Evolutionary conservation across 2,113 vertebrate genomes (phyloP).

Genomic region (Turdus rufiventris): DNA sequence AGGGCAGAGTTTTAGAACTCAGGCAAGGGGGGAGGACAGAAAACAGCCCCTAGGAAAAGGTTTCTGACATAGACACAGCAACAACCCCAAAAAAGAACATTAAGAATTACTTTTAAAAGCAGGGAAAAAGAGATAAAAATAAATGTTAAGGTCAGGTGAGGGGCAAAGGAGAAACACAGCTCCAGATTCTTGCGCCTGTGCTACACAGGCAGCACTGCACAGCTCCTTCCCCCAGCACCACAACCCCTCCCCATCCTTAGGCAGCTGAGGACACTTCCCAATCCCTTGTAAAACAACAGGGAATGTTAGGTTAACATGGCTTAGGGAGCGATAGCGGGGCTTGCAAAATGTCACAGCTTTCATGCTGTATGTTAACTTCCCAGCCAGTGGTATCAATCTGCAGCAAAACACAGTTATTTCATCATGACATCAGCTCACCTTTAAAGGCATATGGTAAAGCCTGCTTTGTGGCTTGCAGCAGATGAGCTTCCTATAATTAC

Average conservation of each 20-base stretch:
- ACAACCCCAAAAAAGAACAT: neutral
- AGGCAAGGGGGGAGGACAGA: accelerated
- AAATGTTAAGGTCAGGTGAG: neutral
- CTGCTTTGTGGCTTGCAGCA: constrained; percentile 68
- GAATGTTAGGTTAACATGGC: constrained; percentile 10
- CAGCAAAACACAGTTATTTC: constrained; percentile 66
- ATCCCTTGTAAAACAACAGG: constrained; percentile 56
- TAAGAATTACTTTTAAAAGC: neutral
- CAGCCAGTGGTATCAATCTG: constrained; percentile 60
- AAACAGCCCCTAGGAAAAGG: neutral
- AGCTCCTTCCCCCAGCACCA: accelerated
- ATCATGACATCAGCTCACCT: constrained; percentile 69
- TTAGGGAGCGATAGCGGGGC: neutral
- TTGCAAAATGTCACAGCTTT: constrained; percentile 56
- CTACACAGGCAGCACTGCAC: accelerated
- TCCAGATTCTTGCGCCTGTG: accelerated
- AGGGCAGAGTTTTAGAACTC: neutral
- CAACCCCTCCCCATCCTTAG: neutral
- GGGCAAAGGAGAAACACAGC: neutral
- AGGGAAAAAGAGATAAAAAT: neutral
- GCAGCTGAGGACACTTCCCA: neutral
- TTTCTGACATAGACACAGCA: neutral
- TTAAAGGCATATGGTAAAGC: constrained; percentile 72
- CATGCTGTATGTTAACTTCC: constrained; percentile 52
- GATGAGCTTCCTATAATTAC: constrained; percentile 74